phyloP scores from a whole-genome alignment of 2,888 invertebrate genomes.

The Sesamia inferens region DNA sequence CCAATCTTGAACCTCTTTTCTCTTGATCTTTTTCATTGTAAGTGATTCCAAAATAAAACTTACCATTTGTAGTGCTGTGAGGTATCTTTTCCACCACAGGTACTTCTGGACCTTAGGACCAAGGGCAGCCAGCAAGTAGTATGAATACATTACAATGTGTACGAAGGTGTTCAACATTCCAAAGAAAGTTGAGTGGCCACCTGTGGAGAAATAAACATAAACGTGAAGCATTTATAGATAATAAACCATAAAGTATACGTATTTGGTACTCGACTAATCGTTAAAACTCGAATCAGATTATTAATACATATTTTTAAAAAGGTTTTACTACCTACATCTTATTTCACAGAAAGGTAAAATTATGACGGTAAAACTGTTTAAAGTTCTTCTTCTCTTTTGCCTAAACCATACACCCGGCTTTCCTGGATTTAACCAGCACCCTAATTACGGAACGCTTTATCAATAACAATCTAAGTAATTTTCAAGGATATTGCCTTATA shows the following conservation, averaged over 20 bases:
- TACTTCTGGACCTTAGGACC: conserved; percentile 96
- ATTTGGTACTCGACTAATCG: background rate
- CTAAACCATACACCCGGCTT: too few species aligned
- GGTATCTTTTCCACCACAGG: conserved; percentile 98
- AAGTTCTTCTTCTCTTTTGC: background rate
- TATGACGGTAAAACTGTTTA: background rate
- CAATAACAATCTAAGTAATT: too few species aligned
- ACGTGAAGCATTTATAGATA: background rate
- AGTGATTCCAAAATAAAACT: conserved; percentile 42
- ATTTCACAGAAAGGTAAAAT: background rate
- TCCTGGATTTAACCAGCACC: background rate
- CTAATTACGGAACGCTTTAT: background rate
- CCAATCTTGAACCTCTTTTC: background rate
- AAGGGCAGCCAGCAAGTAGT: conserved; percentile 96
- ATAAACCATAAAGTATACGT: background rate
- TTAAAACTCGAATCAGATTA: background rate
- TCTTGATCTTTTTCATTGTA: background rate
- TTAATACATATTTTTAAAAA: background rate
- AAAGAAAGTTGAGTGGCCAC: conserved; percentile 98
- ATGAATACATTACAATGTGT: conserved; percentile 98
- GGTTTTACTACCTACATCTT: background rate
- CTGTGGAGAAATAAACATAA: conserved; percentile 79
- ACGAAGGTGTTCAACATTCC: conserved; percentile 98
- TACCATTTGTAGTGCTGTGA: conserved; percentile 97
- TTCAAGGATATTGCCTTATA: too few species aligned